Percentiles rank a stretch among this genome's conserved stretches.
phyloP scores from a whole-genome alignment of 2,797 vertebrate species.

The Sebastes kiyomatsui region DNA sequence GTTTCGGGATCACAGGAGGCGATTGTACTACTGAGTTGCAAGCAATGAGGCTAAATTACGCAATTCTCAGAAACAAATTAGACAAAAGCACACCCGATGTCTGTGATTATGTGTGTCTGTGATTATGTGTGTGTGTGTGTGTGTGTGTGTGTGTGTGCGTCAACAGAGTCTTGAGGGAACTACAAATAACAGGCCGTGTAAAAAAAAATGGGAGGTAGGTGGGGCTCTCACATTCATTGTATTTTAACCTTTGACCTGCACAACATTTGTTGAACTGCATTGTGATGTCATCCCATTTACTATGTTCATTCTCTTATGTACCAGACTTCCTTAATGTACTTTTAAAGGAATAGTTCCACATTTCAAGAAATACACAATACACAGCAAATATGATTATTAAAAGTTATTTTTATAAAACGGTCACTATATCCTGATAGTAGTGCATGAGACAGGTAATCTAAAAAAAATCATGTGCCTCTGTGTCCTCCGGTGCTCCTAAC shows the following conservation, averaged over 20 bases:
- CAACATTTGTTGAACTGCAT: neutral
- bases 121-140: neutral
- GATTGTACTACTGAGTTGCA: constrained; percentile 68
- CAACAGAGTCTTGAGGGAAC: constrained; percentile 1
- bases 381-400: no score
- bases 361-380: neutral
- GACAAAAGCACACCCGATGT: constrained; percentile 59
- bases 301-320: neutral
- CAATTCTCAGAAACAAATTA: constrained; percentile 74
- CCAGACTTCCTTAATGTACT: neutral
- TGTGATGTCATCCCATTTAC: neutral
- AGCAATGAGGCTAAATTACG: constrained; percentile 68
- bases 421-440: no score
- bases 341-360: neutral
- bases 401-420: no score
- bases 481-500: no score
- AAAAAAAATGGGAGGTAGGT: neutral
- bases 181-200: constrained; percentile 20
- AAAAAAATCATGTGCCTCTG: no score
- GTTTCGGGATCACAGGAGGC: constrained; percentile 65
- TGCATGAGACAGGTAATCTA: no score
- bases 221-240: constrained; percentile 12
- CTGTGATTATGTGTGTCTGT: constrained; percentile 39
- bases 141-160: neutral
- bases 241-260: constrained; percentile 33